Evolutionary conservation across 2,888 invertebrate genomes (phyloP), one percentile per base, ranked within the genome.

Genomic region (Eilema depressum): DNA sequence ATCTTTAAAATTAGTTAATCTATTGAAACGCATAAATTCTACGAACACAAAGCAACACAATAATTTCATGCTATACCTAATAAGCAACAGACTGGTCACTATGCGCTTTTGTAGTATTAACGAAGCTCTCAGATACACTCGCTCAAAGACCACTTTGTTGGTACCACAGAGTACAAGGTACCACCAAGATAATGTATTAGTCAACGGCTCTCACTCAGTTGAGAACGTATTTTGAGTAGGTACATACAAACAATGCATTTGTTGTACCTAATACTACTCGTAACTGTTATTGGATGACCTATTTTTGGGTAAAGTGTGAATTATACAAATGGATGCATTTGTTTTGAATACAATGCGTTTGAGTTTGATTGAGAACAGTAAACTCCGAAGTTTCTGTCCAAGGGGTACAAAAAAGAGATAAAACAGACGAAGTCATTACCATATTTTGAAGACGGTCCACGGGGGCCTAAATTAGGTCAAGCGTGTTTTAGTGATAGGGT

Each of bases 81-180:
- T 79, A 63, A 79, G 70, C 74, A 78, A 83, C 82, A 83, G 83
- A 71, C 70, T 69, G 74, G 77, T 80, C 78, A 76, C 81, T 84
- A 86, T 82, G 76, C 76, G 82, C 81, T 84, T 87, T 85, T 80
- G 83, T 81, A 76, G 79, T 76, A 82, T 83, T 83, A 82, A 82
- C 82, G 73, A 70, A 82, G 80, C 79, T 77, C 82, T 79, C 78
- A 79, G 80, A 78, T 79, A 83, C 80, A 76, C 33, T 61, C 71
- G 75, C 82, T 87, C 84, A 88, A 88, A 86, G 88, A 77, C 74
- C 78, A 78, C 86, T 87, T 83, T 90, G 87, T 89, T 85, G 75
- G 11, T 20, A 66, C 68, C 20, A 66, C 33, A 53, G 53, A 53
- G 20, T 8, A 53, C 20, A 53, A 53, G n/a, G 53, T 53, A 53